These are phyloP conservation scores for Hemistola chrysoprasaria DNA, from an alignment of 2,888 invertebrate species.

Conservation along the genomic window DNA sequence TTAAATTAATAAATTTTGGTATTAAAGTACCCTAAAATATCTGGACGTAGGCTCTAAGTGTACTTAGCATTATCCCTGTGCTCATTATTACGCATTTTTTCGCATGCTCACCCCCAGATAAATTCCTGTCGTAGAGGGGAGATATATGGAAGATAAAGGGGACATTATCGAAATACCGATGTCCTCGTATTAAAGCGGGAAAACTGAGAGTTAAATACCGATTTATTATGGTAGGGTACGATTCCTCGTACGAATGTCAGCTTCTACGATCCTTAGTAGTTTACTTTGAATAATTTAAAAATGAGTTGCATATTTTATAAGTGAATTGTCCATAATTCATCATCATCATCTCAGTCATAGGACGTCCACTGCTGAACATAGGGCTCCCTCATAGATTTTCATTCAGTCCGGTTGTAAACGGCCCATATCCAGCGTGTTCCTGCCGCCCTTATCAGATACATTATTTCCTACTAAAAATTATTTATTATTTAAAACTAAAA, in stretches of 20 bases:
- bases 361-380: too few species aligned
- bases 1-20: neutral
- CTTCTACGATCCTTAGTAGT: constrained; percentile 12
- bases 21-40: neutral
- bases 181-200: constrained; percentile 73
- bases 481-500: too few species aligned
- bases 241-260: constrained; percentile 21
- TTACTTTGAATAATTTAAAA: constrained; percentile 26
- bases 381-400: too few species aligned
- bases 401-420: too few species aligned
- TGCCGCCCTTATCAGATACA: too few species aligned
- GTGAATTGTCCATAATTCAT: too few species aligned
- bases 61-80: constrained; percentile 54
- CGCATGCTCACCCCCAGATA: constrained; percentile 67
- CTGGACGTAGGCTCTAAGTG: constrained; percentile 5
- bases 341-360: too few species aligned
- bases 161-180: constrained; percentile 79
- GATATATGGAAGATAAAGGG: constrained; percentile 71
- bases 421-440: too few species aligned
- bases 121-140: constrained; percentile 63
- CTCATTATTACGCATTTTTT: constrained; percentile 78
- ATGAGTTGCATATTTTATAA: too few species aligned
- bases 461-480: too few species aligned
- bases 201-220: constrained; percentile 74
- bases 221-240: constrained; percentile 60